Base-by-base conservation (phyloP, 2,888 invertebrate species). In the Machimus atricapillus region DNA sequence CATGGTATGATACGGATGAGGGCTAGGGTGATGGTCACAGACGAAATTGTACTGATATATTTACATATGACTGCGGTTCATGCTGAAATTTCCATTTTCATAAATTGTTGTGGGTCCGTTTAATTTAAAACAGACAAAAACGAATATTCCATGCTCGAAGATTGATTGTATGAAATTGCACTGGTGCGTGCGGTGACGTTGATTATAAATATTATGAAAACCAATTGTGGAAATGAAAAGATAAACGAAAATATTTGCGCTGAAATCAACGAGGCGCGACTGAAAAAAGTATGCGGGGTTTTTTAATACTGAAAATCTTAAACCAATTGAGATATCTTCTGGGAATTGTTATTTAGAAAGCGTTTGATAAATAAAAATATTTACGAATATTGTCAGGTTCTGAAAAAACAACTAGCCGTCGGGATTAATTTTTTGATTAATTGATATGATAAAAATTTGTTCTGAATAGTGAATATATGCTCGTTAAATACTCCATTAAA, bases 141-240 rank as follows among this genome's bases (percentile, higher is more conserved):
- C 34, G 76, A 16, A 37, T 76, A 34, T 14, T n/a, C 31, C 76
- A 76, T n/a, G 27, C 34, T 34, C 16, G 37, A 34, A 76, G 76
- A 76, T 76, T 76, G 76, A 76, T 76, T 76, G 76, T 76, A 31
- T 8, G 76, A 76, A 37, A 31, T 37, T 76, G 12, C 58, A 58
- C 58, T 58, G 58, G 19, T 19, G 58, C 76, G 19, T 19, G 58
- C 76, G 79, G 52, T 81, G 34, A 52, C 52, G n/a, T 23, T 46
- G 27, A 23, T 81, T 81, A 40, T 37, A 77, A 37, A 77, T 81
- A 40, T 81, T 81, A 46, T 81, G 79, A 81, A 81, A 81, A 52
- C 31, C 52, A 81, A 81, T 52, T 40, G 31, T 52, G 34, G 12
- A 81, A 81, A 52, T 81, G 23, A 46, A 52, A 81, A 52, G 23